These are phyloP conservation scores for Zoroaster sp. DNA, from an alignment of 53 echinoderm and acorn worm species.

Conservation along the genomic window DNA sequence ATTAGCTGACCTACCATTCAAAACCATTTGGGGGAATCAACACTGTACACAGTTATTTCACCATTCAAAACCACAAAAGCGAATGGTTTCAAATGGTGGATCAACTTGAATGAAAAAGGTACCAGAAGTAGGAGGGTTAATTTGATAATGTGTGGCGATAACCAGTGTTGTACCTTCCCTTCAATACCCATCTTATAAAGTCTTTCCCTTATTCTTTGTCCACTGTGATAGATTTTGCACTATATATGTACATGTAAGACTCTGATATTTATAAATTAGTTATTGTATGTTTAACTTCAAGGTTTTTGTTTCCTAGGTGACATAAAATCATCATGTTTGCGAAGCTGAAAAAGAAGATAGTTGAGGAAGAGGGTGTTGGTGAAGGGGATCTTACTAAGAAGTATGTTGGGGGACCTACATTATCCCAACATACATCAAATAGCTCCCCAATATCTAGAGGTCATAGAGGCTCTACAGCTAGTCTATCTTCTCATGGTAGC, in stretches of 20 bases:
- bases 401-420: conserved; percentile 26
- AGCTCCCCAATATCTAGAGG: conserved; percentile 22
- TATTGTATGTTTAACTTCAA: neutral
- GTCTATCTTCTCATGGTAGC: conserved; percentile 75
- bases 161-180: no score
- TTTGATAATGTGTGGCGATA: no score
- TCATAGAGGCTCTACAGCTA: conserved; percentile 43
- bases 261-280: neutral
- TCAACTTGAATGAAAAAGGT: no score
- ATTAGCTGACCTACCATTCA: no score
- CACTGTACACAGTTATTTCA: no score
- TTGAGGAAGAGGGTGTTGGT: conserved; percentile 87
- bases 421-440: conserved; percentile 30
- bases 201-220: no score
- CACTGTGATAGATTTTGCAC: neutral
- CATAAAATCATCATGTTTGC: conserved; percentile 79
- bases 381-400: conserved; percentile 68
- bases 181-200: no score
- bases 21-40: no score
- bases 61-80: no score
- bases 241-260: neutral
- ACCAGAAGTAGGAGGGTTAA: no score
- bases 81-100: no score
- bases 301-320: neutral
- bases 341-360: conserved; percentile 96